phyloP scores from a whole-genome alignment of 2,888 invertebrate species.

The Uropetala carovei region DNA sequence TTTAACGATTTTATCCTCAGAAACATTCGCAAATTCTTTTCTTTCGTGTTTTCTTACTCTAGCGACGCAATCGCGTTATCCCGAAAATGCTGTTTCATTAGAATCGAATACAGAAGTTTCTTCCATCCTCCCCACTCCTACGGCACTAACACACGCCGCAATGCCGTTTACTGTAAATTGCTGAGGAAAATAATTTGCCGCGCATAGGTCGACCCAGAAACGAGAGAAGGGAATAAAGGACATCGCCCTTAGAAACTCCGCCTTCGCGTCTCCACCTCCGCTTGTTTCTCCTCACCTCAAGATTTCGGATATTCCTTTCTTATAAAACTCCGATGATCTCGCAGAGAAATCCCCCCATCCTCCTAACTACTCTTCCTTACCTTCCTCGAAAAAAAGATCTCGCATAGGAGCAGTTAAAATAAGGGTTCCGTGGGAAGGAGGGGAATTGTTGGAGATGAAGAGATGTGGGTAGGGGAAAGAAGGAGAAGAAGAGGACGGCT shows the following conservation, averaged over 20 bases:
- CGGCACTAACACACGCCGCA: not conserved
- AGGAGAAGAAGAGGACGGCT: not conserved
- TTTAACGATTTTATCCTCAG: too few relatives aligned
- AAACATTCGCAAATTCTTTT: too few relatives aligned
- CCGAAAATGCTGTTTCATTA: not conserved
- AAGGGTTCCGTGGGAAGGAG: too few relatives aligned
- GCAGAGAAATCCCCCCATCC: not conserved
- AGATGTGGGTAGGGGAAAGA: too few relatives aligned
- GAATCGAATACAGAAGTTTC: not conserved
- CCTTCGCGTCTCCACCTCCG: not conserved
- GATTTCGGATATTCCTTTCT: not conserved
- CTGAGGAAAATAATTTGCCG: constrained; percentile 9
- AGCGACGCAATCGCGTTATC: not conserved
- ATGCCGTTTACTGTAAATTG: constrained; percentile 12
- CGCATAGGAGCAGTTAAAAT: too few relatives aligned
- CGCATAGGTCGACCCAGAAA: not conserved
- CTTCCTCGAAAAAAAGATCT: too few relatives aligned
- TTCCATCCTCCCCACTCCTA: not conserved
- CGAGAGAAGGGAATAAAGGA: not conserved
- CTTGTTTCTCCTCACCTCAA: not conserved
- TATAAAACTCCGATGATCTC: not conserved
- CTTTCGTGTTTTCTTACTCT: not conserved
- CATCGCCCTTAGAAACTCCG: not conserved
- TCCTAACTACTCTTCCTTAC: too few relatives aligned
- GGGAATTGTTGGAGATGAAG: too few relatives aligned